A percentile compares a stretch with the other conserved stretches of the same genome.
Conservation (phyloP, 2,888 invertebrate genomes). For the Xestia sexstrigata region DNA sequence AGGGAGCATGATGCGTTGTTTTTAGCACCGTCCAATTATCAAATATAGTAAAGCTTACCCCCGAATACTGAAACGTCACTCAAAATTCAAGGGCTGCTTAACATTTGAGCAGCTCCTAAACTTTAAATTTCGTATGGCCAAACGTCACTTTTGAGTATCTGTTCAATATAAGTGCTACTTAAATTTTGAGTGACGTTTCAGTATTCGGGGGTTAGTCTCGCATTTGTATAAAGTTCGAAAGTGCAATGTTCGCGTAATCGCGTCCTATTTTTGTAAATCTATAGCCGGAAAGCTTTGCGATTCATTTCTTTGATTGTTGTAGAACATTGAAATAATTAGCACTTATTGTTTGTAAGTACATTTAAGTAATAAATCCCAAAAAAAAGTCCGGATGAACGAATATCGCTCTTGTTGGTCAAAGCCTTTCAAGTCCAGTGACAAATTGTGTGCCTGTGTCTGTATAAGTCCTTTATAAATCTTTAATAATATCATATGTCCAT, state of each 20-base stretch:
- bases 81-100: too few relatives aligned
- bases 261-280: neutral
- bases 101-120: too few relatives aligned
- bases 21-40: neutral
- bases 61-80: too few relatives aligned
- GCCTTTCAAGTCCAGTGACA: too few relatives aligned
- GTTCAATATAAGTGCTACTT: too few relatives aligned
- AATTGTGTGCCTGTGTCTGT: conserved; percentile 2
- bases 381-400: neutral
- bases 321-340: neutral
- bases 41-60: too few relatives aligned
- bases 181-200: too few relatives aligned
- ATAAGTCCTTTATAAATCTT: neutral
- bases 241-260: neutral
- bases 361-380: neutral
- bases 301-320: conserved; percentile 18
- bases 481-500: neutral
- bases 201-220: too few relatives aligned
- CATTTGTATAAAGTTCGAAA: conserved; percentile 6
- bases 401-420: conserved; percentile 12
- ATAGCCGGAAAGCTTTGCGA: conserved; percentile 2
- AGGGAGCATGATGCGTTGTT: neutral
- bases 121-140: too few relatives aligned
- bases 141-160: too few relatives aligned
- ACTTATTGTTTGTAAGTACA: conserved; percentile 3